Evolutionary conservation across 2,797 vertebrate species (phyloP).

Genomic region (Spondyliosoma cantharus): DNA sequence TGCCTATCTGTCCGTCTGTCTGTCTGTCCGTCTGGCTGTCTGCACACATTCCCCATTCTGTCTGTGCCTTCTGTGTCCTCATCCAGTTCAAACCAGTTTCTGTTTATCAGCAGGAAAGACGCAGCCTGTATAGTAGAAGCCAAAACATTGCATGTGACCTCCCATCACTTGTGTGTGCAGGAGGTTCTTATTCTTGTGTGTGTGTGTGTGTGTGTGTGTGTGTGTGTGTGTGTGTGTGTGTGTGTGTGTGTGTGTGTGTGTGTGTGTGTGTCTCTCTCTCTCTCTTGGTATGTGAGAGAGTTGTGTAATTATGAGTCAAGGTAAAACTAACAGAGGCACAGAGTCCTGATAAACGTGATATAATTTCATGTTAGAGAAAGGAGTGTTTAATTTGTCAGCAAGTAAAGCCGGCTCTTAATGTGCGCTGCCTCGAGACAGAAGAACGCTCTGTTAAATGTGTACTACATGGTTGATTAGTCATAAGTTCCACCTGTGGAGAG

Average conservation of each 20-base stretch:
- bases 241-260: conserved; percentile 24
- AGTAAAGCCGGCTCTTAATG: neutral
- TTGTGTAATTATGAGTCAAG: conserved; percentile 38
- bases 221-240: conserved; percentile 21
- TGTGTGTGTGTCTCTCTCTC: conserved; percentile 13
- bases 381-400: neutral
- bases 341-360: neutral
- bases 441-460: neutral
- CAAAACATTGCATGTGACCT: conserved; percentile 74
- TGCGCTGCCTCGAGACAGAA: neutral
- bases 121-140: conserved; percentile 60
- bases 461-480: neutral
- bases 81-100: conserved; percentile 79
- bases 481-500: neutral
- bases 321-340: conserved; percentile 9
- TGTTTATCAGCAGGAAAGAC: conserved; percentile 76
- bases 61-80: conserved; percentile 12
- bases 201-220: neutral
- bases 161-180: conserved; percentile 27
- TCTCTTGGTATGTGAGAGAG: conserved; percentile 13
- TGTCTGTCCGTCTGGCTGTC: conserved; percentile 3
- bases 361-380: neutral
- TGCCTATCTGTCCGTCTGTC: neutral
- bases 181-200: neutral
- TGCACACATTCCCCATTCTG: conserved; percentile 7